Base-by-base conservation (phyloP, 2,797 vertebrate genomes). In the Hirundo rustica region DNA sequence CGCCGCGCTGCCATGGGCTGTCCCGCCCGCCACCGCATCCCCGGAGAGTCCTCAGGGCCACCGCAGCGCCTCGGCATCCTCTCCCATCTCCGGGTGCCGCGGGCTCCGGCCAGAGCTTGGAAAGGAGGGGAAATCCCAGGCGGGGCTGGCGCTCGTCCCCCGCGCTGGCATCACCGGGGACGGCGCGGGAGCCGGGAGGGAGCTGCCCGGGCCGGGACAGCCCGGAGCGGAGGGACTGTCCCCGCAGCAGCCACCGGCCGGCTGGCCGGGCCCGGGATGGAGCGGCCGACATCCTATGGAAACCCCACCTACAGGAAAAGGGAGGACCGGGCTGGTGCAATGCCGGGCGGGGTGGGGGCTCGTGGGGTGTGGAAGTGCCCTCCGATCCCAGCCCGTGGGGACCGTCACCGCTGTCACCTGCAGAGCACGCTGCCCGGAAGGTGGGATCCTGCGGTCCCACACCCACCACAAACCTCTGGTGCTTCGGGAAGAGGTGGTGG, bases 221-320 rank as follows among this genome's bases (percentile, higher is more conserved):
- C 89, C 83, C 48, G 16, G 86, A 66, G 94, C 42, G 13, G 47
- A 95, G 82, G 75, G 23, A 73, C 82, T 13, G 73, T 57, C 58
- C 95, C 66, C 19, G 38, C 73, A 94, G 91, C 88, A 85, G 94
- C 68, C 94, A 95, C 91, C 62, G 87, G 93, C 96, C n/a, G 40
- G 90, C 87, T 83, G 96, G 78, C 77, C 34, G 86, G 78, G 95
- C 89, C n/a, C 26, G 94, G 95, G 97, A 93, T 91, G 97, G 95
- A 97, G 95, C 93, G 81, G 95, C 95, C 68, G 95, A 94, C 97
- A 96, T 98, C 98, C 98, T 97, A 98, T 98, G 98, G 98, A 98
- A 98, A 98, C 97, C 96, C 97, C 98, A 97, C 98, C 98, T 98
- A 98, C 98, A 98, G 98, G 98, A 98, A 98, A 98, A 98, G 98